phyloP scores from a whole-genome alignment of 2,113 vertebrate species.

The Pomatorhinus ruficollis region DNA sequence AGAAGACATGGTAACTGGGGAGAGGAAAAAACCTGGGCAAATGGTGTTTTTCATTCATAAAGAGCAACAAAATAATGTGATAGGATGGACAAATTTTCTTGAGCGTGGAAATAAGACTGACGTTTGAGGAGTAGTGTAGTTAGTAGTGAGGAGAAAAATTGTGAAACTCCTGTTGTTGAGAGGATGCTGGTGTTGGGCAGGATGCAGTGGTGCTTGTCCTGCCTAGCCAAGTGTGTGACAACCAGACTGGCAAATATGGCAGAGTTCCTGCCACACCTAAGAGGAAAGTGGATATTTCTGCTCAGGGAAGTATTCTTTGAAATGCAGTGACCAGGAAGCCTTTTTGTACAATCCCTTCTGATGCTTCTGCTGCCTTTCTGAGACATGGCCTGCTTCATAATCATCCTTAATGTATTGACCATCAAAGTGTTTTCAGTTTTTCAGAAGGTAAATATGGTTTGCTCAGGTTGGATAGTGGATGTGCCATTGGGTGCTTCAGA shows the following conservation, averaged over 20 bases:
- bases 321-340: not conserved
- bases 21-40: not conserved
- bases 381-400: not conserved
- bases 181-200: not conserved
- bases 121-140: not conserved
- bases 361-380: not conserved
- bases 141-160: not conserved
- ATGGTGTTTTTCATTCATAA: not conserved
- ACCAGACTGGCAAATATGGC: not conserved
- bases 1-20: not conserved
- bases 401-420: not conserved
- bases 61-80: not conserved
- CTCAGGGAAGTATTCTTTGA: not conserved
- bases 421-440: not conserved
- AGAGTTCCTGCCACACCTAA: not conserved
- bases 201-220: not conserved
- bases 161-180: not conserved
- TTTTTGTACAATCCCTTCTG: not conserved
- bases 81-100: not conserved
- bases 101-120: not conserved
- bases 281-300: not conserved
- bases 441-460: not conserved
- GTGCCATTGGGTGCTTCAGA: not conserved
- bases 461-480: not conserved
- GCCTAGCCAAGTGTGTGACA: not conserved